Base-by-base conservation (phyloP, 2,888 invertebrate species). In the Drosophila anomalata region DNA sequence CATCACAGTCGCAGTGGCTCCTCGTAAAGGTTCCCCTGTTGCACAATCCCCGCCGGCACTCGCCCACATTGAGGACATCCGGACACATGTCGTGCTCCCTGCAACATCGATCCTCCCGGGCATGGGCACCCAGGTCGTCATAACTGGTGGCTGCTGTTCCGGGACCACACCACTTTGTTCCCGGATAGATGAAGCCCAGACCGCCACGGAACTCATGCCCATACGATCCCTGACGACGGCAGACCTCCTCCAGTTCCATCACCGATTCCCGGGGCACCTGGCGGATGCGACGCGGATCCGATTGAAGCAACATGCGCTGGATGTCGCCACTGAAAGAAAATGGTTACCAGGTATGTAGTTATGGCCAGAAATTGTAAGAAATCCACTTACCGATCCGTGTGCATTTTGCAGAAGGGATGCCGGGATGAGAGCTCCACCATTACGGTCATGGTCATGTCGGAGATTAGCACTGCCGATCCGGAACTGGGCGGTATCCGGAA, bases 111-210 rank as follows among this genome's bases (percentile, higher is more conserved):
- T 96, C 96, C 81, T 95, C 95, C 54, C 93, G 93, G 0, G 90
- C 78, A 79, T 95, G 94, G 0, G 91, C 89, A 0, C 96, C 96
- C 67, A 96, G 90, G 71, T 96, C 95, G 31, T 94, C 92, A 83
- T 93, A 94, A 76, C 94, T 93, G 2, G 87, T 83, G 0, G 96
- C 95, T 12, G 93, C 91, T 67, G 93, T 94, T 22, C 96, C 96
- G 52, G 95, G 94, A 0, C 96, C 96, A 89, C 96, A 96, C 95
- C 96, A 96, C 87, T 95, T 95, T 0, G 96, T 96, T 2, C 96
- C 96, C 58, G 94, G 94, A 86, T 93, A 94, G 36, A 93, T 93
- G 79, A 94, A 94, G n/a, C 93, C 93, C 14, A 92, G 73, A 0
- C 91, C 91, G 20, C 92, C 92, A 53, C 92, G 91, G 65, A 92